Percentiles rank a stretch among this genome's conserved stretches.
These are phyloP conservation scores for Hestina assimilis DNA, from an alignment of 1,140 invertebrate genomes.

Conservation along the genomic window DNA sequence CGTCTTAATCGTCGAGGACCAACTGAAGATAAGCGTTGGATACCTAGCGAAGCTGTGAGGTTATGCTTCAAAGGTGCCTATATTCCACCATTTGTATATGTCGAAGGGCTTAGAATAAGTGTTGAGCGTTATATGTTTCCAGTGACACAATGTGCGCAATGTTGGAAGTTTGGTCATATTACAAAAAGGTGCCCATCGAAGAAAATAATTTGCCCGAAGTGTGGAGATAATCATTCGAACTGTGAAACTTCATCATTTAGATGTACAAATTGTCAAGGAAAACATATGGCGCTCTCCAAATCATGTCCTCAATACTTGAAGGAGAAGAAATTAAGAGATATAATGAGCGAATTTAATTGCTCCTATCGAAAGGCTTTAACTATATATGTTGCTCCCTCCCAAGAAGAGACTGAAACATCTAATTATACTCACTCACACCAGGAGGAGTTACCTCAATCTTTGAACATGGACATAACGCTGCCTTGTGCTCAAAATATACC, in stretches of 20 bases:
- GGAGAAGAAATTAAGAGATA: slow-evolving; percentile 14
- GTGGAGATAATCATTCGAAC: slow-evolving; percentile 11
- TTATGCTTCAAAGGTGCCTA: slow-evolving; percentile 20
- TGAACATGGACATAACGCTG: neutral
- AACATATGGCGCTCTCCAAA: slow-evolving; percentile 18
- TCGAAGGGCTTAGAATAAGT: slow-evolving; percentile 11
- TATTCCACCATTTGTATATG: slow-evolving; percentile 13
- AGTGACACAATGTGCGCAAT: slow-evolving; percentile 18
- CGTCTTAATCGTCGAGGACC: slow-evolving; percentile 3
- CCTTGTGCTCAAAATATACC: neutral
- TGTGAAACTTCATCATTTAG: slow-evolving; percentile 12
- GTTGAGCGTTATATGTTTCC: slow-evolving; percentile 24
- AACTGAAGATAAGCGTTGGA: slow-evolving; percentile 8
- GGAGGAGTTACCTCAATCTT: no score
- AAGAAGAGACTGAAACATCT: neutral
- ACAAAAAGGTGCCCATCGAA: slow-evolving; percentile 5
- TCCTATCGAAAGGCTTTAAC: slow-evolving; percentile 3
- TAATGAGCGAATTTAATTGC: slow-evolving; percentile 18
- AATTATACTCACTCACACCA: no score
- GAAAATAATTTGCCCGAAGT: slow-evolving; percentile 15
- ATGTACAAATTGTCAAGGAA: slow-evolving; percentile 16
- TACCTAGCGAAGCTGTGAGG: slow-evolving; percentile 16
- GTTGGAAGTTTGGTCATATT: slow-evolving; percentile 17
- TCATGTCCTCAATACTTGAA: slow-evolving; percentile 9
- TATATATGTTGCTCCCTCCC: slow-evolving; percentile 9